Conservation (phyloP, 1,140 invertebrate species). For the Bombus balteatus region DNA sequence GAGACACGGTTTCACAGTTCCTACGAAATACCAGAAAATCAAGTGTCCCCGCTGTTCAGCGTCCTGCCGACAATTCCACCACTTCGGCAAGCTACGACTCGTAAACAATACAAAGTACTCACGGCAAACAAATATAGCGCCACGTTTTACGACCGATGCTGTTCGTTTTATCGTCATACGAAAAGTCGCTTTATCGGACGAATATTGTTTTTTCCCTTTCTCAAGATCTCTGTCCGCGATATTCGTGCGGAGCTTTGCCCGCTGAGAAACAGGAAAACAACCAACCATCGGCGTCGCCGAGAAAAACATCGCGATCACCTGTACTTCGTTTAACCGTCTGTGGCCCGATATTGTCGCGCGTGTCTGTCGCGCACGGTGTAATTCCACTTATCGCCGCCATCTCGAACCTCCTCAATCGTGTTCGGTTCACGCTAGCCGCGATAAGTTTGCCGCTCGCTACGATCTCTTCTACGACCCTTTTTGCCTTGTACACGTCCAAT, state of each 20-base stretch:
- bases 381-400: constrained; percentile 55
- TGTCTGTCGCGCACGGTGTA: constrained; percentile 30
- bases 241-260: neutral
- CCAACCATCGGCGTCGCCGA: neutral
- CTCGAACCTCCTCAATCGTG: constrained; percentile 47
- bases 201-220: constrained; percentile 52
- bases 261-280: neutral
- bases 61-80: constrained; percentile 58
- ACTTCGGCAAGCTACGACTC: constrained; percentile 47
- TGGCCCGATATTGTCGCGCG: constrained; percentile 21
- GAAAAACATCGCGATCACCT: neutral
- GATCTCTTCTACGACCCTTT: neutral
- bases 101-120: constrained; percentile 68
- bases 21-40: constrained; percentile 44
- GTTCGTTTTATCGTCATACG: constrained; percentile 65
- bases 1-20: constrained; percentile 56
- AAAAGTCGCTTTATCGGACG: constrained; percentile 65
- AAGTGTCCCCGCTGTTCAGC: constrained; percentile 59
- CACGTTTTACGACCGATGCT: constrained; percentile 63
- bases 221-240: neutral
- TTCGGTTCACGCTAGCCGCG: constrained; percentile 24
- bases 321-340: neutral
- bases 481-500: neutral
- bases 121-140: constrained; percentile 69
- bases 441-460: constrained; percentile 4